Evolutionary conservation across 2,113 vertebrate species (phyloP), one percentile per base, ranked within the genome.

Genomic region (Hemichromis elongatus): DNA sequence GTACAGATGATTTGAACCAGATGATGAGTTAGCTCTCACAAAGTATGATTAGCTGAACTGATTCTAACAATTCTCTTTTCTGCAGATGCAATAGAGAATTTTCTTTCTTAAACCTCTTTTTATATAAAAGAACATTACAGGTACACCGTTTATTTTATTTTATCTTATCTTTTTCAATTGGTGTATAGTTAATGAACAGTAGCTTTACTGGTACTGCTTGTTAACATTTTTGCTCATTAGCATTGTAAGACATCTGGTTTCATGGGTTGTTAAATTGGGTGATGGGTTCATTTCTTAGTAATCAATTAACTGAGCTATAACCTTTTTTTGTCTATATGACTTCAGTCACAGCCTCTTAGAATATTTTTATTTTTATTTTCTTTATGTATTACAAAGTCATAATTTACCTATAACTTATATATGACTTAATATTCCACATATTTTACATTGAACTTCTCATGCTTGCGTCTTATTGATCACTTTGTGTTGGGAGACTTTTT

Each of bases 21-120:
- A 35, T 7, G 33, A n/a, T 0, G 30, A 37, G 19, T 12, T 1
- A 0, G 19, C 19, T 21, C 10, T 0, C 0, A 63, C 33, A 63
- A 37, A 63, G 2, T 5, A 0, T n/a, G 59, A 9, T 37, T 13
- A 63, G 0, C 1, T 63, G 10, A 37, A 21, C 1, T n/a, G 59
- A 12, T 6, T 35, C 0, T 63, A 63, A 3, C 18, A 19, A 9
- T 19, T 2, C 19, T n/a, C 1, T 53, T 53, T 4, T 8, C 19
- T 53, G 8, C 50, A n/a, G 19, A 18, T 52, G 7, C 18, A 19
- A 19, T 52, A 4, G 7, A 18, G 3, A 8, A 52, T 19, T 19
- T 19, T 52, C 13, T 63, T 19, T 63, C 54, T 7, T 12, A 63
- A 35, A 4, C 9, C 0, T 11, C 1, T 61, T 3, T 37, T 12